Evolutionary conservation across 2,888 invertebrate genomes (phyloP), one percentile per base, ranked within the genome.

Genomic region (Anoplius nigerrimus): DNA sequence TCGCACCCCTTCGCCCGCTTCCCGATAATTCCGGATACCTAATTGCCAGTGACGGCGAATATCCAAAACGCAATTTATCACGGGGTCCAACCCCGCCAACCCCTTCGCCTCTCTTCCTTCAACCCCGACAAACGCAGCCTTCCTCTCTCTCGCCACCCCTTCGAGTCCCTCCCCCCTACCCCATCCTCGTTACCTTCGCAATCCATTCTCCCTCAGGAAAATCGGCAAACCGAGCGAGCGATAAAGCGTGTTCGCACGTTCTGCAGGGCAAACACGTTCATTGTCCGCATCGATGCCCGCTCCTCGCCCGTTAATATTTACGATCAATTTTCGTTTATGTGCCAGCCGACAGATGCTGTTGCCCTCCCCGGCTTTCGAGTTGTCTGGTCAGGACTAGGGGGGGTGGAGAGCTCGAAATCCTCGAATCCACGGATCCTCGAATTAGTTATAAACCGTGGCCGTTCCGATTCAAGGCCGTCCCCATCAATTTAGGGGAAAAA

Each of bases 271-370:
- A 34, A 34, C 34, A 34, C 34, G 34, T 34, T 34, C 48, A 48
- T 48, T 48, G 48, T 48, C 8, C 48, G 48, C 18, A 18, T 18
- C 16, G 48, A 18, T 48, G 48, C 18, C 18, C 60, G 15, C 24
- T 54, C 21, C 56, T 48, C 56, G 21, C 53, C n/a, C 62, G 55
- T 70, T 69, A 71, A 72, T 66, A 69, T 75, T 73, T 67, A 69
- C 63, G 71, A 75, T 70, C 71, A 48, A 66, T 56, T 69, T 48
- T 18, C 53, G 27, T 27, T 8, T 54, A 53, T 46, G 51, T 58
- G 67, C 67, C 53, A 72, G 67, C 56, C 77, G 74, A 73, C 80
- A 79, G 80, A 77, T 79, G 77, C 48, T 48, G 34, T 79, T 75
- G 22, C 66, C 55, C 75, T 27, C 59, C 52, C 34, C 24, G 58